Conservation (phyloP, 2,888 invertebrate genomes). For the Dasysyrphus tricinctus region DNA sequence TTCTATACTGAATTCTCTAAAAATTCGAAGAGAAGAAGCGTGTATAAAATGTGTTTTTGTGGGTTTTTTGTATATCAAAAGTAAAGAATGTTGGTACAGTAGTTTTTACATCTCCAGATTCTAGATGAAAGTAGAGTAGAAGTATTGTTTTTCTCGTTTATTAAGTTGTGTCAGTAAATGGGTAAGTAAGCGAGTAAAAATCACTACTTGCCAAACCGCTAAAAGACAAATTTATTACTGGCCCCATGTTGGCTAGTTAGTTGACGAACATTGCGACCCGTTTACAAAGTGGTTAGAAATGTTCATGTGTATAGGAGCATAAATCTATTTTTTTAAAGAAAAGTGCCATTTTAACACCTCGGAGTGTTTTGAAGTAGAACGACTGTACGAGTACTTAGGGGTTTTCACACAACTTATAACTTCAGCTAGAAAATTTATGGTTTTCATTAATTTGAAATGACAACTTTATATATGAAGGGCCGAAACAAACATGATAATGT, state of each 20-base stretch:
- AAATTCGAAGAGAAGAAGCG: background rate
- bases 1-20: background rate
- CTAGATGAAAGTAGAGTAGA: slow-evolving; percentile 9
- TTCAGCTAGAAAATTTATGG: background rate
- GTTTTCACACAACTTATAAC: slow-evolving; percentile 22
- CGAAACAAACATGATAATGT: background rate
- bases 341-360: slow-evolving; percentile 11
- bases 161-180: slow-evolving; percentile 69
- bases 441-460: background rate
- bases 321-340: slow-evolving; percentile 43
- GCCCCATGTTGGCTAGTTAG: slow-evolving; percentile 71
- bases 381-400: background rate
- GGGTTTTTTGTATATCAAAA: slow-evolving; percentile 17
- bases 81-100: slow-evolving; percentile 32
- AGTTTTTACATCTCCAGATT: slow-evolving; percentile 21
- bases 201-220: slow-evolving; percentile 73
- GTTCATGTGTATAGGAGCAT: background rate
- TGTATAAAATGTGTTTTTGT: slow-evolving; percentile 45
- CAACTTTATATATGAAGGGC: background rate
- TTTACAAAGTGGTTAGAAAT: slow-evolving; percentile 63
- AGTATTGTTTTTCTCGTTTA: slow-evolving; percentile 72
- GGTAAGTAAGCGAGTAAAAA: slow-evolving; percentile 69
- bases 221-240: slow-evolving; percentile 68
- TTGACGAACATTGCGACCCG: slow-evolving; percentile 42
- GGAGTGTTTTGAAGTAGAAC: background rate